These are phyloP conservation scores for Subacronicta megacephala DNA, from an alignment of 2,888 invertebrate genomes.

Conservation along the genomic window DNA sequence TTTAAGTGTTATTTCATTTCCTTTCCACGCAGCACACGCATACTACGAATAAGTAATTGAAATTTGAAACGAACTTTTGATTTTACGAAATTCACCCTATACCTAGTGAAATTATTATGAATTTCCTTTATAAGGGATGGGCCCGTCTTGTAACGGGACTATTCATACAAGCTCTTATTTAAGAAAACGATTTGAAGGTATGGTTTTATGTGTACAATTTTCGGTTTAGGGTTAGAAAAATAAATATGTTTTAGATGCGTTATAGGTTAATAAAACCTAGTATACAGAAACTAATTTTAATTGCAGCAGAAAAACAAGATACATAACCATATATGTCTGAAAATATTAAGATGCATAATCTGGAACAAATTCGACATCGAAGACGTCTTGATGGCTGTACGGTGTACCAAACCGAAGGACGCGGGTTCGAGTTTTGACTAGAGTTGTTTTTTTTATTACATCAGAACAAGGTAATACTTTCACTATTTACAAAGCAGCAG, in stretches of 20 bases:
- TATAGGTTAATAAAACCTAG: too few species aligned
- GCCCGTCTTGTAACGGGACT: slow-evolving; percentile 58
- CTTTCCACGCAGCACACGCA: slow-evolving; percentile 86
- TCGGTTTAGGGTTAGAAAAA: slow-evolving; percentile 15
- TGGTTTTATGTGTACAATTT: slow-evolving; percentile 35
- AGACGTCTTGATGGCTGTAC: too few species aligned
- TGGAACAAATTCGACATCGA: too few species aligned
- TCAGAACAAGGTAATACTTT: too few species aligned
- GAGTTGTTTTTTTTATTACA: too few species aligned
- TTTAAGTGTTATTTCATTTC: slow-evolving; percentile 90
- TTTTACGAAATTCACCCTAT: slow-evolving; percentile 82
- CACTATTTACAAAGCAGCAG: too few species aligned
- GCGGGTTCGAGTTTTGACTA: too few species aligned
- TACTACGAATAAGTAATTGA: slow-evolving; percentile 89
- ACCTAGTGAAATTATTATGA: slow-evolving; percentile 86
- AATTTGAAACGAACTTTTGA: slow-evolving; percentile 88
- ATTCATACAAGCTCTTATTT: slow-evolving; percentile 67
- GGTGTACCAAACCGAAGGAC: too few species aligned
- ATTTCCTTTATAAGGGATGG: slow-evolving; percentile 76
- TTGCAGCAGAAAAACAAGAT: too few species aligned
- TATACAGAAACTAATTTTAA: too few species aligned
- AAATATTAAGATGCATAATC: too few species aligned
- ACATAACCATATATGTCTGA: too few species aligned
- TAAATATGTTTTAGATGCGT: slow-evolving; percentile 5
- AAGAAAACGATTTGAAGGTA: slow-evolving; percentile 62